Evolutionary conservation across 2,797 vertebrate genomes (phyloP).

Genomic region (Phaenicophaeus curvirostris): DNA sequence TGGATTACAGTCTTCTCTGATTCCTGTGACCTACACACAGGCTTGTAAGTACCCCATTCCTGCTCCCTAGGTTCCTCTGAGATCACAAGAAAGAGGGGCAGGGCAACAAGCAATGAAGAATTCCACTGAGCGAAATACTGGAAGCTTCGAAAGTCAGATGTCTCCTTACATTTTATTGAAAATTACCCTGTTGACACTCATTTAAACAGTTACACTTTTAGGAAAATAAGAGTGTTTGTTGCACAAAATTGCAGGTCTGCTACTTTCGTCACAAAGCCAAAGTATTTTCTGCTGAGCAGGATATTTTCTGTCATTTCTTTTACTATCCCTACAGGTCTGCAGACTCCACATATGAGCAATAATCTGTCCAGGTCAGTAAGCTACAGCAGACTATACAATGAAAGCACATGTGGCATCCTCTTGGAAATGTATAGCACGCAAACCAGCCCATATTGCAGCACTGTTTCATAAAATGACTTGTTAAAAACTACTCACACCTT

Average conservation of each 20-base stretch:
- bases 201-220: neutral
- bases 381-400: neutral
- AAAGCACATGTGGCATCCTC: neutral
- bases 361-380: neutral
- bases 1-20: neutral
- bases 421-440: neutral
- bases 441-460: neutral
- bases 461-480: neutral
- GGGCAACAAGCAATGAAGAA: neutral
- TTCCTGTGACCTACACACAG: neutral
- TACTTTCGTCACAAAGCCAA: neutral
- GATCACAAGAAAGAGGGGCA: neutral
- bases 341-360: neutral
- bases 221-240: neutral
- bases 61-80: neutral
- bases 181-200: neutral
- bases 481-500: neutral
- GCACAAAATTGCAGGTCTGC: neutral
- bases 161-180: neutral
- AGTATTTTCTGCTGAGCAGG: neutral
- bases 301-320: neutral
- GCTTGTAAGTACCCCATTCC: neutral
- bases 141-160: neutral
- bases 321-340: neutral
- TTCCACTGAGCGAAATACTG: neutral